These are phyloP conservation scores for Lagocephalus sceleratus DNA, from an alignment of 2,797 vertebrate species.

Conservation along the genomic window DNA sequence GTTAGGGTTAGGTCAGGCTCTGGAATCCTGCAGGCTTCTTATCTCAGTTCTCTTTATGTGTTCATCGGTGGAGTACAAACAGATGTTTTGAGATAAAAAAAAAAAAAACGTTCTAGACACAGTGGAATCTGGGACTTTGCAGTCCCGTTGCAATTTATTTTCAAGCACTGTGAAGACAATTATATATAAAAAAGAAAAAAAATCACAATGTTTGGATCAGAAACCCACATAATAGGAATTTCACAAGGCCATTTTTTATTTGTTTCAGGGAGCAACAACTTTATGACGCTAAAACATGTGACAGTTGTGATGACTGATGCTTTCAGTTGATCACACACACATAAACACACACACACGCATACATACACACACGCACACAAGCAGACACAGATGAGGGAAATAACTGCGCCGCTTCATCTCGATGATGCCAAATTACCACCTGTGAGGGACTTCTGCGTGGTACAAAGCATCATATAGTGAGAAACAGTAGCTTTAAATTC, in stretches of 20 bases:
- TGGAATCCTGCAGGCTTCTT: neutral
- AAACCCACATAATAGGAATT: constrained; percentile 43
- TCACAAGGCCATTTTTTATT: constrained; percentile 50
- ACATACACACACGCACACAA: neutral
- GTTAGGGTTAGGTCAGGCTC: too few relatives aligned
- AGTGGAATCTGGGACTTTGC: constrained; percentile 33
- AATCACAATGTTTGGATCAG: constrained; percentile 55
- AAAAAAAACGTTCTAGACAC: constrained; percentile 16
- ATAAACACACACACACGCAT: neutral
- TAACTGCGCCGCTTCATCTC: constrained; percentile 14
- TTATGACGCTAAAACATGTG: constrained; percentile 19
- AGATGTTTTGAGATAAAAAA: neutral
- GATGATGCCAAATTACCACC: neutral
- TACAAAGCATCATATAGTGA: constrained; percentile 44
- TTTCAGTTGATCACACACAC: too few relatives aligned
- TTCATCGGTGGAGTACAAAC: neutral
- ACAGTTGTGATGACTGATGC: constrained; percentile 11
- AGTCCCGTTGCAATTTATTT: constrained; percentile 61
- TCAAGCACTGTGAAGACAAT: constrained; percentile 70
- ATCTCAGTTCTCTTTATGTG: neutral
- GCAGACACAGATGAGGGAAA: constrained; percentile 10
- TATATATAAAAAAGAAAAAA: constrained; percentile 22
- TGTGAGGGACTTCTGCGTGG: constrained; percentile 16
- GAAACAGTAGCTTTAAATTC: constrained; percentile 4
- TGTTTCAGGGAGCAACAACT: constrained; percentile 16